Percentiles rank a stretch among this genome's conserved stretches.
phyloP scores from a whole-genome alignment of 2,797 vertebrate genomes.

The Periophthalmus magnuspinnatus region DNA sequence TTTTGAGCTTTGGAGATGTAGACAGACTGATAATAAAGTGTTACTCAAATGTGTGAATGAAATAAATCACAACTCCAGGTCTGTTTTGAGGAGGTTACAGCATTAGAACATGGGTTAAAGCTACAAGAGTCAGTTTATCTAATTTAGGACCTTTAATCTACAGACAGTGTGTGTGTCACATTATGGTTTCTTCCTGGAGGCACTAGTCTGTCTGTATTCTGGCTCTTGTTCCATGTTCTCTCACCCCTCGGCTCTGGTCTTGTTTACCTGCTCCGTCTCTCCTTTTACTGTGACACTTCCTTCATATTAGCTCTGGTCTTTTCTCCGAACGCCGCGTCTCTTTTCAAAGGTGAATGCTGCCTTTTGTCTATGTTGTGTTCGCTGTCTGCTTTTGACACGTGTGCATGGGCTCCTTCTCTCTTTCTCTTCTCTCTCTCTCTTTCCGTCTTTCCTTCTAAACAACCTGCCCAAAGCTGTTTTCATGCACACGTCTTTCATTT shows the following conservation, averaged over 20 bases:
- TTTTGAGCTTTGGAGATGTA: too few relatives aligned
- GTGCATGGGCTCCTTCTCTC: slow-evolving; percentile 39
- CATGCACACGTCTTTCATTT: slow-evolving; percentile 52
- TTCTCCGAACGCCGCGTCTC: slow-evolving; percentile 39
- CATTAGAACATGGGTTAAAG: too few relatives aligned
- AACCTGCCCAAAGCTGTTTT: slow-evolving; percentile 57
- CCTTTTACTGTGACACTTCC: slow-evolving; percentile 34
- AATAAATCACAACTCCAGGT: too few relatives aligned
- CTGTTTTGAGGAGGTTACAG: too few relatives aligned
- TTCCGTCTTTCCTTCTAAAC: slow-evolving; percentile 45
- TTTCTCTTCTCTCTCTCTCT: slow-evolving; percentile 40
- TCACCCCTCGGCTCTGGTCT: background rate
- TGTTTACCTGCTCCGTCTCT: slow-evolving; percentile 17
- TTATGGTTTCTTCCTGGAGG: background rate
- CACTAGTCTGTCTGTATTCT: background rate
- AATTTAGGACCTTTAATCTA: too few relatives aligned
- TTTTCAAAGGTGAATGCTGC: slow-evolving; percentile 63
- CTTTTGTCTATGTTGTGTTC: slow-evolving; percentile 58
- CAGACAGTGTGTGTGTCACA: too few relatives aligned
- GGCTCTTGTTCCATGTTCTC: background rate
- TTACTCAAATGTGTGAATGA: too few relatives aligned
- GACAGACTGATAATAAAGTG: too few relatives aligned
- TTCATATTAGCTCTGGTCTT: slow-evolving; percentile 57
- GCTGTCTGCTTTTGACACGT: slow-evolving; percentile 70
- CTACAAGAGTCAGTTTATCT: too few relatives aligned